Conservation (phyloP, 2,888 invertebrate genomes). For the Elaeidobius kamerunicus region DNA sequence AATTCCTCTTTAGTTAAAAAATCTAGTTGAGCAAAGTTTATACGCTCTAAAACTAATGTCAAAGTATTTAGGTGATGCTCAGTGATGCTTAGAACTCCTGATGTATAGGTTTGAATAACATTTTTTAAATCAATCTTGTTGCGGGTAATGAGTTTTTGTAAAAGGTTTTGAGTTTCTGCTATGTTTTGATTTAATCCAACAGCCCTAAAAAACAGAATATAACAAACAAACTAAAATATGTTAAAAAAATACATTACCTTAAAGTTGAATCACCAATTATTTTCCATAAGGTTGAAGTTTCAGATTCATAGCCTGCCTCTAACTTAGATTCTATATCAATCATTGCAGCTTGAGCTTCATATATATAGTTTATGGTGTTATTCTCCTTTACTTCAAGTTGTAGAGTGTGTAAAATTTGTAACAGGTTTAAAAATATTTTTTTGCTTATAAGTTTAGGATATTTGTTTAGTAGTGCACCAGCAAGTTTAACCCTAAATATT, state of each 20-base stretch:
- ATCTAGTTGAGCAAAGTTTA: constrained; percentile 40
- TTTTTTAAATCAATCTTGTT: constrained; percentile 41
- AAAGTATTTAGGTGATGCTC: constrained; percentile 47
- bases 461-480: constrained; percentile 45
- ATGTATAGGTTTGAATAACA: constrained; percentile 48
- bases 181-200: constrained; percentile 51
- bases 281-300: constrained; percentile 33
- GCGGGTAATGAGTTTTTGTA: constrained; percentile 47
- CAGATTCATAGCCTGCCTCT: constrained; percentile 9
- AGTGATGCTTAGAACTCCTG: constrained; percentile 47
- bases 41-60: constrained; percentile 43
- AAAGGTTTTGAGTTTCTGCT: constrained; percentile 47
- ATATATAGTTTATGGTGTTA: constrained; percentile 32
- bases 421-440: constrained; percentile 44
- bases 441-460: constrained; percentile 48
- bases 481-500: constrained; percentile 46
- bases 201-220: constrained; percentile 44
- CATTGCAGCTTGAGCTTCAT: constrained; percentile 32
- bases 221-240: constrained; percentile 1
- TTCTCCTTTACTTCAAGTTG: constrained; percentile 33
- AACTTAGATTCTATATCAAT: constrained; percentile 24
- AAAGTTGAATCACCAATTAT: constrained; percentile 33
- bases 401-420: constrained; percentile 47
- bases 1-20: constrained; percentile 34
- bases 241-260: constrained; percentile 27